Base-by-base conservation (phyloP, 2,797 vertebrate species). In the Lophius americanus region DNA sequence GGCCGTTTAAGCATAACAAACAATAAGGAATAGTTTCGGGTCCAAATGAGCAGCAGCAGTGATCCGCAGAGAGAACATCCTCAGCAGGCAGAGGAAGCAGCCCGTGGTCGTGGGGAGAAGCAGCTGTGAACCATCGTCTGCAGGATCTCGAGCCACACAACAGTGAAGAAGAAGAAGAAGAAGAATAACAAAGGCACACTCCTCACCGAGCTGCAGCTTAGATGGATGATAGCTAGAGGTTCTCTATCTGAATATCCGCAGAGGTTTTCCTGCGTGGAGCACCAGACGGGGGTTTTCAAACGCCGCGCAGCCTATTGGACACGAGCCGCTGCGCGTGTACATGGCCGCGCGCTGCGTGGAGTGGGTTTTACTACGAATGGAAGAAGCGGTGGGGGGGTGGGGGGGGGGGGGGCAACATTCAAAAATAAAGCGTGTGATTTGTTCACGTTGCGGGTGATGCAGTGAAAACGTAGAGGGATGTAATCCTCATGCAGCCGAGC, bases 81-180 rank as follows among this genome's bases (percentile, higher is more conserved):
- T 73, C 59, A 76, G 71, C 84, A 85, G 83, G 80, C 76, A 72
- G 60, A 62, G 59, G 49, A 48, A 51, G 62, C 3, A 4, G n/a
- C 33, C 66, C 79, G 38, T 75, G 84, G 73, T 70, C 76, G 70
- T 55, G 85, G 81, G 60, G 84, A 76, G 74, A 74, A n/a, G 36
- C 76, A 84, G 74, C 81, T 50, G 66, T 69, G 82, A 73, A 85
- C 75, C 91, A 88, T 86, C 64, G 85, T 85, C 85, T 23, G 23
- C 23, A 23, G 23, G 23, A 23, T 23, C 23, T 23, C 23, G 2
- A 23, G 23, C 23, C 2, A 23, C 23, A 23, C 23, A 23, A 23
- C 23, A 23, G 23, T 1, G 23, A 23, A 23, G 23, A 23, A 23
- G 23, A 23, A 23, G 23, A 23, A 23, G 23, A 23, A 23, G 23